phyloP scores from a whole-genome alignment of 2,113 vertebrate species.

The Butorides virescens region DNA sequence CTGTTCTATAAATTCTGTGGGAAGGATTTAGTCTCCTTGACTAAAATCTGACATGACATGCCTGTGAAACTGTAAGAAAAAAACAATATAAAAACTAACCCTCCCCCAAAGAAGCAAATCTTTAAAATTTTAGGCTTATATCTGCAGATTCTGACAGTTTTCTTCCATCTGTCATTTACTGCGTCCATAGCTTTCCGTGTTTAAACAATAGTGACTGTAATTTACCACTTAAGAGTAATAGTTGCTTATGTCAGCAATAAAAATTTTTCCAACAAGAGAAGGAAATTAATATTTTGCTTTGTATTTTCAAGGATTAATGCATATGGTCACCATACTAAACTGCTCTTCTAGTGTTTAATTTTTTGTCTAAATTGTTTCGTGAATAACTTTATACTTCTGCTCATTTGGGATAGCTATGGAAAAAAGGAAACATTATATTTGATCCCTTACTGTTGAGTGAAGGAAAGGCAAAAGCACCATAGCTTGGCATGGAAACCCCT shows the following conservation, averaged over 20 bases:
- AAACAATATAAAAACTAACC: neutral
- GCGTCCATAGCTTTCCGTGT: conserved; percentile 12
- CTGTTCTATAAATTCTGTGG: neutral
- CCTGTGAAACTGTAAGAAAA: neutral
- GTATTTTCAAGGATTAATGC: conserved; percentile 49
- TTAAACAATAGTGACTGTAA: conserved; percentile 55
- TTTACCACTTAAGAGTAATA: conserved; percentile 45
- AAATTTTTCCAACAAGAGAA: conserved; percentile 53
- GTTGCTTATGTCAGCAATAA: conserved; percentile 56
- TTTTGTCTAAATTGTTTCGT: conserved; percentile 2
- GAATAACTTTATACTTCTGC: conserved; percentile 48
- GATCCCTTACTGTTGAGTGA: neutral
- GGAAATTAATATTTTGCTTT: conserved; percentile 64
- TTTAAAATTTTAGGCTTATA: neutral
- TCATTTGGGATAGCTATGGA: conserved; percentile 37
- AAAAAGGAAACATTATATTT: conserved; percentile 12
- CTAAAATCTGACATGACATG: neutral
- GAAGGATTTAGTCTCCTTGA: neutral
- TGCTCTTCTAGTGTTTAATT: neutral
- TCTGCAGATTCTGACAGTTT: conserved; percentile 10
- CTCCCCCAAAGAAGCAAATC: neutral
- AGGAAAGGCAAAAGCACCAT: neutral
- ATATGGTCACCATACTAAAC: conserved; percentile 46
- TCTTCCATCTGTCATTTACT: conserved; percentile 11
- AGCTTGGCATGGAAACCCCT: conserved; percentile 3